These are phyloP conservation scores for Acanthococcus lagerstroemiae DNA, from an alignment of 2,888 invertebrate species.

Conservation along the genomic window DNA sequence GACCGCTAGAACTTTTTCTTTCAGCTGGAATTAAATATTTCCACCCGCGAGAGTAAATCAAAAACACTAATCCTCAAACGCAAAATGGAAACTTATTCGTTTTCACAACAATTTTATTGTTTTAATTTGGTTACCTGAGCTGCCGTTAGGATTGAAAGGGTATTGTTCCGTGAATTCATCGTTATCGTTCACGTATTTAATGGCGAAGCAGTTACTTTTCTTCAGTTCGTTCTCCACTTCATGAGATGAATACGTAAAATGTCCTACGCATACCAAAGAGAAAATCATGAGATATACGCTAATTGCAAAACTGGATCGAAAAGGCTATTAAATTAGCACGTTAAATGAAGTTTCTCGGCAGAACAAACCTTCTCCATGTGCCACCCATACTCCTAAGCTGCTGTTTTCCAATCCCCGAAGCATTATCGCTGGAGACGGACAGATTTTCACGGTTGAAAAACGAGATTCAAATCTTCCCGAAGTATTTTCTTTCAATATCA, in stretches of 20 bases:
- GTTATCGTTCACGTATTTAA: conserved; percentile 62
- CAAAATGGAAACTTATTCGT: no score
- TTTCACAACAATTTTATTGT: no score
- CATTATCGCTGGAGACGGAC: conserved; percentile 69
- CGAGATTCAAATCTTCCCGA: conserved; percentile 81
- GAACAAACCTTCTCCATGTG: conserved; percentile 82
- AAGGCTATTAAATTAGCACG: background rate
- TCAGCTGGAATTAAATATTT: no score
- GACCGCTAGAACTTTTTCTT: no score
- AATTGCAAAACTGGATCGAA: background rate
- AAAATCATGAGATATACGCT: background rate
- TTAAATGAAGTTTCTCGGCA: background rate
- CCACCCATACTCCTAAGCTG: conserved; percentile 90
- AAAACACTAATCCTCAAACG: no score
- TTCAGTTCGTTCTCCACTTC: conserved; percentile 35
- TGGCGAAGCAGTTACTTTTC: conserved; percentile 52
- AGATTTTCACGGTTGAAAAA: conserved; percentile 63
- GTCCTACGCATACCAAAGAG: conserved; percentile 39
- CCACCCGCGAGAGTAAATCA: no score
- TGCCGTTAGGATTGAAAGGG: conserved; percentile 93
- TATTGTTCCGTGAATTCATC: conserved; percentile 60
- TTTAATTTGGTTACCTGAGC: conserved; percentile 49
- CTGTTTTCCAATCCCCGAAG: conserved; percentile 76
- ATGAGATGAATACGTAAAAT: conserved; percentile 45
- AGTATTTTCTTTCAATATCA: conserved; percentile 70